Evolutionary conservation across 2,888 invertebrate genomes (phyloP).

Genomic region (Gryllus longicercus): DNA sequence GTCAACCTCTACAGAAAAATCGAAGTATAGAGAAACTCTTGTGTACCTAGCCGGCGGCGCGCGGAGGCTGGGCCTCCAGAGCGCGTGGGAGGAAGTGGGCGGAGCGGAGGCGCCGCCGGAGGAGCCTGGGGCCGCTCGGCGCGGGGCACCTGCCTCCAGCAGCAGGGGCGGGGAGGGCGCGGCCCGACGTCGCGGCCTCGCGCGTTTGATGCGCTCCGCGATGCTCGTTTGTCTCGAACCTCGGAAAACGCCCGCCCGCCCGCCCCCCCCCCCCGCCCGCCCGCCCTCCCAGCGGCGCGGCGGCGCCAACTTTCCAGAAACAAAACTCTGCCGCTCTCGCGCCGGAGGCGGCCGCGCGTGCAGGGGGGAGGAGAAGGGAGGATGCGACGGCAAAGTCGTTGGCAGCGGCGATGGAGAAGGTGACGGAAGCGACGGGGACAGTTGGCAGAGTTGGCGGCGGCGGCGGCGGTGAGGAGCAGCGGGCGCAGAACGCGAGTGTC

Average conservation of each 20-base stretch:
- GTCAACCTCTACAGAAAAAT: no score
- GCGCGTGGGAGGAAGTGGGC: no score
- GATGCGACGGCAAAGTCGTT: not conserved
- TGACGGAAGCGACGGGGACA: not conserved
- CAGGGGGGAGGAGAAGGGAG: not conserved
- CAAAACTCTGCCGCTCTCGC: not conserved
- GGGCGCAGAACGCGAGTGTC: not conserved
- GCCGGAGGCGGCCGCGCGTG: not conserved
- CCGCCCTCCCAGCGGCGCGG: not conserved
- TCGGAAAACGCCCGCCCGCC: not conserved
- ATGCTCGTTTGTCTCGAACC: slow-evolving; percentile 6
- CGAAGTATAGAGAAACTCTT: no score
- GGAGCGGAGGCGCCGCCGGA: no score
- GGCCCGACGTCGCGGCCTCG: not conserved
- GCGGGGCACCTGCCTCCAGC: no score
- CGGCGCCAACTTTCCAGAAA: not conserved
- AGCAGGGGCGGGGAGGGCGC: no score
- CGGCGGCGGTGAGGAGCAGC: not conserved
- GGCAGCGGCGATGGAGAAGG: not conserved
- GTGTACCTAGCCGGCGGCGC: no score
- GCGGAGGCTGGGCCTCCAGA: no score
- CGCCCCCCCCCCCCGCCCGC: not conserved
- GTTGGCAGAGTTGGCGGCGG: not conserved
- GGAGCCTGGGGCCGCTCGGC: no score
- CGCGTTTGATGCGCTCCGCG: slow-evolving; percentile 7